phyloP scores from a whole-genome alignment of 1,140 invertebrate genomes.

The Diorhabda carinulata region DNA sequence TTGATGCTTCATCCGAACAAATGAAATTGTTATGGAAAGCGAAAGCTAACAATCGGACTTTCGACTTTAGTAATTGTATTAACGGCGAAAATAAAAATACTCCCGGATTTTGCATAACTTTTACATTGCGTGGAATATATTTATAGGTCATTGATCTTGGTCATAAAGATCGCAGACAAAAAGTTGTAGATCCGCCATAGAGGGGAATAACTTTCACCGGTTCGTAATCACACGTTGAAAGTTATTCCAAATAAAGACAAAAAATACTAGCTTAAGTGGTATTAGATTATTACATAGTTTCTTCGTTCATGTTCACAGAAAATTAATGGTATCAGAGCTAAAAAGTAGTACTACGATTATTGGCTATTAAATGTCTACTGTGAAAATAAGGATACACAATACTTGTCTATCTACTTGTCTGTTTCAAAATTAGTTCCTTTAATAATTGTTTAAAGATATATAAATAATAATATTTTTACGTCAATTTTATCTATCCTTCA shows the following conservation, averaged over 20 bases:
- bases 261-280: background rate
- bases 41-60: background rate
- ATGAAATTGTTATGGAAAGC: background rate
- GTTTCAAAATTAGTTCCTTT: no score
- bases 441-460: no score
- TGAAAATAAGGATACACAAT: no score
- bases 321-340: no score
- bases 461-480: no score
- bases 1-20: background rate
- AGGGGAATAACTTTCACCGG: background rate
- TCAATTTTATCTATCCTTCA: no score
- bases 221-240: background rate
- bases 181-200: background rate
- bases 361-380: no score
- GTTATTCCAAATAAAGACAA: background rate
- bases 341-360: no score
- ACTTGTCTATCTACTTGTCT: no score
- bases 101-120: slow-evolving; percentile 1
- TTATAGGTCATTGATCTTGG: background rate
- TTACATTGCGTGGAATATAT: background rate
- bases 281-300: background rate
- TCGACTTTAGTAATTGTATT: background rate
- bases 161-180: background rate
- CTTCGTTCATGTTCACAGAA: background rate
- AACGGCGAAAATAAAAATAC: background rate